Conservation (phyloP, 92 coral and sea anemone species). For the Micromussa lordhowensis region DNA sequence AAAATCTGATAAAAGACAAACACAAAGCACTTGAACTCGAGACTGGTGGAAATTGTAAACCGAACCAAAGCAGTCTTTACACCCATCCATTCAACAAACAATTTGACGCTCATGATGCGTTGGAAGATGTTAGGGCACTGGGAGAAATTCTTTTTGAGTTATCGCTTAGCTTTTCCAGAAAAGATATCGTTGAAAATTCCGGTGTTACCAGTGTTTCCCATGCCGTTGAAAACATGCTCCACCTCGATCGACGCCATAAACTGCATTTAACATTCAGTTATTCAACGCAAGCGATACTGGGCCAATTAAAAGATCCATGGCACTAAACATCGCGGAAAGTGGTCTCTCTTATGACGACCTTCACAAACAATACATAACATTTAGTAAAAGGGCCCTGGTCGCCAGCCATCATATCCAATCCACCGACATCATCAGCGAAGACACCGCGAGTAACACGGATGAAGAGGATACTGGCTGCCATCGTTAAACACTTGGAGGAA, state of each 20-base stretch:
- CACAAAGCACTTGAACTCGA: slow-evolving; percentile 45
- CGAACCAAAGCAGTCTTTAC: slow-evolving; percentile 60
- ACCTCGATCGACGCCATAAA: slow-evolving; percentile 55
- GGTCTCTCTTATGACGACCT: too few species aligned
- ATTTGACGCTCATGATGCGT: slow-evolving; percentile 68
- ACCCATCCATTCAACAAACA: slow-evolving; percentile 51
- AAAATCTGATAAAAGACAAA: slow-evolving; percentile 42
- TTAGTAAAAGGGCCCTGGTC: slow-evolving; percentile 40
- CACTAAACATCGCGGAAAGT: too few species aligned
- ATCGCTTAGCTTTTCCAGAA: too few species aligned
- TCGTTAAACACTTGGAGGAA: too few species aligned
- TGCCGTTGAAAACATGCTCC: too few species aligned
- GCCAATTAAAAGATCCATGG: slow-evolving; percentile 44
- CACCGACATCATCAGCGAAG: slow-evolving; percentile 15
- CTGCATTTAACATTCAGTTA: slow-evolving; percentile 55
- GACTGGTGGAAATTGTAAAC: slow-evolving; percentile 36
- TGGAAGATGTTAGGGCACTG: slow-evolving; percentile 68
- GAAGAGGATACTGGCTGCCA: too few species aligned
- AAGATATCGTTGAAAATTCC: too few species aligned
- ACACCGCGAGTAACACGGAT: slow-evolving; percentile 26
- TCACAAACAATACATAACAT: slow-evolving; percentile 21
- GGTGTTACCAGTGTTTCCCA: too few species aligned
- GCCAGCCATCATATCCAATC: slow-evolving; percentile 26
- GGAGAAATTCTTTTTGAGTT: too few species aligned
- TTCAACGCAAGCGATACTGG: slow-evolving; percentile 49